Evolutionary conservation across 2,113 vertebrate genomes (phyloP).

Genomic region (Gymnocephalus cernua): DNA sequence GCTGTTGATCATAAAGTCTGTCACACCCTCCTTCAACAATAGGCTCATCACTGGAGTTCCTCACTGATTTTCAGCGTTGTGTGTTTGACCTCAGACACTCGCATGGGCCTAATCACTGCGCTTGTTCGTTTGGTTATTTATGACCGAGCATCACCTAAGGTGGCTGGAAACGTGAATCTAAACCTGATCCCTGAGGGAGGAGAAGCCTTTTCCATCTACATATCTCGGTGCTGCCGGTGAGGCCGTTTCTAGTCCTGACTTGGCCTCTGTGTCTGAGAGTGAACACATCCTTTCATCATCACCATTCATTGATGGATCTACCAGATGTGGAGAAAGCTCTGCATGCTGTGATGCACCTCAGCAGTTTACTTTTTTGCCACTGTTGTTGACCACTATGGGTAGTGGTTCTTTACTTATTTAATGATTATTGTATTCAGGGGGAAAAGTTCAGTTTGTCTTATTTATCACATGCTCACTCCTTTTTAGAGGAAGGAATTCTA

Average conservation of each 20-base stretch:
- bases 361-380: neutral
- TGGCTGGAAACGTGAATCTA: neutral
- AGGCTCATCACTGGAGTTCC: constrained; percentile 15
- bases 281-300: neutral
- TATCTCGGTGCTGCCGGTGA: neutral
- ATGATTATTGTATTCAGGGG: neutral
- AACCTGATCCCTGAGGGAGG: neutral
- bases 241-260: neutral
- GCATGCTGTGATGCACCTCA: neutral
- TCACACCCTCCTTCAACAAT: constrained; percentile 24
- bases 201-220: neutral
- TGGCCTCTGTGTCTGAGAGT: constrained; percentile 2
- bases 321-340: constrained; percentile 19
- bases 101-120: neutral
- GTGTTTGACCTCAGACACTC: too few species aligned
- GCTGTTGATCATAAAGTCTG: constrained; percentile 8
- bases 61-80: too few species aligned
- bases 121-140: neutral
- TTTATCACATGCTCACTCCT: neutral
- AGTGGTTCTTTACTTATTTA: neutral
- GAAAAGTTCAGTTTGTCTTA: neutral
- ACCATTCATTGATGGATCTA: neutral
- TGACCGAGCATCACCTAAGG: neutral
- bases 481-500: constrained; percentile 3
- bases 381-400: neutral